Conservation (phyloP, 2,797 vertebrate species). For the Cyclura pinguis region DNA sequence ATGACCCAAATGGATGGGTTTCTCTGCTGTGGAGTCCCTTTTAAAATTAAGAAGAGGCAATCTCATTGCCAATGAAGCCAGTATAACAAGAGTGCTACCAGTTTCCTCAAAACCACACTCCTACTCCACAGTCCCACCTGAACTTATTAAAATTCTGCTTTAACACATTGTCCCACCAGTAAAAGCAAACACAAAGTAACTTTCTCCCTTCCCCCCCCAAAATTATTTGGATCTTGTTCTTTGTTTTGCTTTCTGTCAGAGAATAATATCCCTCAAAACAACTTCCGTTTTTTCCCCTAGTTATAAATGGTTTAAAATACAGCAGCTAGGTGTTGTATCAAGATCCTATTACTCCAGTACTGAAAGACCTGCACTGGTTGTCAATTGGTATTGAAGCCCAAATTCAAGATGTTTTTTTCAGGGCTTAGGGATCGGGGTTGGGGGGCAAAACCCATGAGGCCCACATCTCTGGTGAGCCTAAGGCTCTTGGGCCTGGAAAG, state of each 20-base stretch:
- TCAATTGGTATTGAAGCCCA: background rate
- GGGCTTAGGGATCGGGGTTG: too few relatives aligned
- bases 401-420: background rate
- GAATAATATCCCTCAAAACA: background rate
- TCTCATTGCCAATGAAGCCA: background rate
- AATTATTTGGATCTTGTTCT: background rate
- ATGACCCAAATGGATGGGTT: background rate
- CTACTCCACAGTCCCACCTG: background rate
- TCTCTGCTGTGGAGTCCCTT: rapidly evolving
- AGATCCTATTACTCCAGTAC: background rate
- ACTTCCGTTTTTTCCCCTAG: background rate
- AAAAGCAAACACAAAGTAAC: background rate
- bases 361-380: background rate
- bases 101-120: background rate
- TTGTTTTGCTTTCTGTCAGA: background rate
- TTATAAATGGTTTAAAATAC: background rate
- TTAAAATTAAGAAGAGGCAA: rapidly evolving
- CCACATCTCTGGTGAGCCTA: too few relatives aligned
- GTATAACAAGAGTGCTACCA: rapidly evolving
- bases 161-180: background rate
- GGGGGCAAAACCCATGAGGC: too few relatives aligned
- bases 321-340: background rate
- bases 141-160: background rate
- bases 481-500: too few relatives aligned
- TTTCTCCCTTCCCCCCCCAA: background rate